Conservation (phyloP, 1,140 invertebrate genomes). For the Trichoplusia ni region DNA sequence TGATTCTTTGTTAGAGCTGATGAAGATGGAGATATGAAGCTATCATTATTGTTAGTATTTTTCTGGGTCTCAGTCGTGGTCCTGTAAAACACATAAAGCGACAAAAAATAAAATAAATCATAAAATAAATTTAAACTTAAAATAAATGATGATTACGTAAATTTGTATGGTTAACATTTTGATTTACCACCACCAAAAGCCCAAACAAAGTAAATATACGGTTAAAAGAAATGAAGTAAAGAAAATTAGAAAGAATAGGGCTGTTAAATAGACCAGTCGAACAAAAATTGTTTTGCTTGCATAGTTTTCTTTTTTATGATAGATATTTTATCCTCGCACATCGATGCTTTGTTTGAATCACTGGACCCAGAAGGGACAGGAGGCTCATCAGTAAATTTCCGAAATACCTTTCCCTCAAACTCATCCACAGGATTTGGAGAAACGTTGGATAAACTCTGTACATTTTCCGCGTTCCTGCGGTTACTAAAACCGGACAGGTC, state of each 20-base stretch:
- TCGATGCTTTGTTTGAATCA: not conserved
- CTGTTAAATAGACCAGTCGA: constrained; percentile 40
- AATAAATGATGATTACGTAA: constrained; percentile 7
- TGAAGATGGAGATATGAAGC: constrained; percentile 72
- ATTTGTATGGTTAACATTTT: not conserved
- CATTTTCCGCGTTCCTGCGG: not conserved
- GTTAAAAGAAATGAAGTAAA: constrained; percentile 9
- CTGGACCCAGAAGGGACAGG: too few relatives aligned
- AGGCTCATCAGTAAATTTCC: too few relatives aligned
- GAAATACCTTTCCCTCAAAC: too few relatives aligned
- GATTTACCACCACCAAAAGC: constrained; percentile 53
- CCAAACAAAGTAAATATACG: constrained; percentile 12
- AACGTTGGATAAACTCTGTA: not conserved
- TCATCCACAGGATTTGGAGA: too few relatives aligned
- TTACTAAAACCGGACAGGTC: not conserved
- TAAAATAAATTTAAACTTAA: constrained; percentile 40
- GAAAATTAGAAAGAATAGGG: not conserved
- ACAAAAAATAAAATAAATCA: constrained; percentile 64
- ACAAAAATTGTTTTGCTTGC: constrained; percentile 47
- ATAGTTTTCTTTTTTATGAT: constrained; percentile 42
- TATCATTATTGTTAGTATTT: constrained; percentile 69
- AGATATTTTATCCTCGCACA: not conserved
- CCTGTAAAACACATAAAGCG: constrained; percentile 79
- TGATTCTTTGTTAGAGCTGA: constrained; percentile 71
- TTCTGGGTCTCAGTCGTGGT: constrained; percentile 75